A percentile compares a stretch with the other conserved stretches of the same genome.
These are phyloP conservation scores for Oxystoma pomonae DNA, from an alignment of 2,888 invertebrate species.

Conservation along the genomic window DNA sequence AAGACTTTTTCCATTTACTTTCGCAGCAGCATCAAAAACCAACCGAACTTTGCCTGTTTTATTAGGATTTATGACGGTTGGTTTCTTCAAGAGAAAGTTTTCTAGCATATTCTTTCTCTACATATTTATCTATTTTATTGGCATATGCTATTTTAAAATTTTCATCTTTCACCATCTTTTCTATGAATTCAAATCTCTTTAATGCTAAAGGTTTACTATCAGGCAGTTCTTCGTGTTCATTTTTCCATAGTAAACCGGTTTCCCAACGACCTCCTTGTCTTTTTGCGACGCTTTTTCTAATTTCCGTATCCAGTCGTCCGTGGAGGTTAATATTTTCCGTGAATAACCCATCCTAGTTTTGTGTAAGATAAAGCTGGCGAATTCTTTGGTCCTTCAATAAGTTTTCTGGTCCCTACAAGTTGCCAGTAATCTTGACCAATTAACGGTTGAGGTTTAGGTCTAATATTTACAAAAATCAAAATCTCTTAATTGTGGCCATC, in stretches of 20 bases:
- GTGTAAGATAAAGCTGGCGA: neutral
- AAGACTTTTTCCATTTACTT: neutral
- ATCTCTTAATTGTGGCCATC: neutral
- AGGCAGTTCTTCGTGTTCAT: neutral
- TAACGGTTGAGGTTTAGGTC: neutral
- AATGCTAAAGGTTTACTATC: neutral
- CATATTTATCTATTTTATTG: neutral
- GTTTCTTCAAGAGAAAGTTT: neutral
- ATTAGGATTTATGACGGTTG: neutral
- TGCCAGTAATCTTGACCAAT: slow-evolving; percentile 3
- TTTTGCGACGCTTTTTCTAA: neutral
- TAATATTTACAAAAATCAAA: neutral
- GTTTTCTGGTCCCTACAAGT: neutral
- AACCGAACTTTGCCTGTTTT: neutral
- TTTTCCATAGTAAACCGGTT: neutral
- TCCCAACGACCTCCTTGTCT: neutral
- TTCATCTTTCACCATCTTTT: neutral
- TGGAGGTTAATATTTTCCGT: neutral
- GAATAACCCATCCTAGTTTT: neutral
- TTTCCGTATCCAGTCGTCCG: neutral
- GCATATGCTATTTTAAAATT: neutral
- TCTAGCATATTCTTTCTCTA: neutral
- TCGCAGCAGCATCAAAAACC: neutral
- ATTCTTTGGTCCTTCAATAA: neutral
- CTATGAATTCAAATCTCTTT: neutral